phyloP scores from a whole-genome alignment of 2,113 vertebrate species.

The Chloropsis cyanopogon region DNA sequence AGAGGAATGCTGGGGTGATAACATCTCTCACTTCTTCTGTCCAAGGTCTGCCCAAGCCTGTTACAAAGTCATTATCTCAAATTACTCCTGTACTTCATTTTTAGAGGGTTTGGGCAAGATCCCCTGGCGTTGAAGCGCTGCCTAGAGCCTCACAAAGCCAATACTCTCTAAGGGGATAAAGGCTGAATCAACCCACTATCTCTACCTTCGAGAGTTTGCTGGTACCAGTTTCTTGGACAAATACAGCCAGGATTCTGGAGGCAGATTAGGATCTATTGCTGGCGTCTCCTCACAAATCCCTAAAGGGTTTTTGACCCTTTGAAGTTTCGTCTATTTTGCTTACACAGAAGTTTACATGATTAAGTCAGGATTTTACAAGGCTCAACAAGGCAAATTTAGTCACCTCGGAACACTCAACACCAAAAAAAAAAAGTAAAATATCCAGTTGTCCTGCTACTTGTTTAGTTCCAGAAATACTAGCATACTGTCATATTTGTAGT shows the following conservation, averaged over 20 bases:
- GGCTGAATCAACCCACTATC: constrained; percentile 73
- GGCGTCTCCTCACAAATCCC: constrained; percentile 67
- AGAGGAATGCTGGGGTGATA: constrained; percentile 79
- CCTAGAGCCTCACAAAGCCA: constrained; percentile 75
- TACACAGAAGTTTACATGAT: constrained; percentile 72
- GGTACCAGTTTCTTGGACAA: constrained; percentile 71
- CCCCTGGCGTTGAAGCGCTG: constrained; percentile 69
- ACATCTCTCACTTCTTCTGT: constrained; percentile 78
- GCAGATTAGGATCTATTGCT: constrained; percentile 71
- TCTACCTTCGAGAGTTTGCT: constrained; percentile 70
- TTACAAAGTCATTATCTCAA: constrained; percentile 83
- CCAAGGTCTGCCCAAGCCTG: constrained; percentile 77
- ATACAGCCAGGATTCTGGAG: constrained; percentile 65
- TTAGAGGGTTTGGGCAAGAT: constrained; percentile 70
- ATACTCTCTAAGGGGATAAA: constrained; percentile 80
- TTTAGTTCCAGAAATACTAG: constrained; percentile 10
- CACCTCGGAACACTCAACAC: constrained; percentile 44
- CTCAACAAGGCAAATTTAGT: constrained; percentile 67
- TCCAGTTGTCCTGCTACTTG: constrained; percentile 44
- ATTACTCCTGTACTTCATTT: constrained; percentile 77
- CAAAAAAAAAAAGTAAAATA: constrained; percentile 12
- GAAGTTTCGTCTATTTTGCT: constrained; percentile 73
- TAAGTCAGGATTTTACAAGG: constrained; percentile 74
- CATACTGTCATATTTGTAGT: not conserved
- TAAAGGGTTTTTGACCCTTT: constrained; percentile 72